Conservation (phyloP, 2,113 vertebrate genomes). For the Aspidoscelis tigris region DNA sequence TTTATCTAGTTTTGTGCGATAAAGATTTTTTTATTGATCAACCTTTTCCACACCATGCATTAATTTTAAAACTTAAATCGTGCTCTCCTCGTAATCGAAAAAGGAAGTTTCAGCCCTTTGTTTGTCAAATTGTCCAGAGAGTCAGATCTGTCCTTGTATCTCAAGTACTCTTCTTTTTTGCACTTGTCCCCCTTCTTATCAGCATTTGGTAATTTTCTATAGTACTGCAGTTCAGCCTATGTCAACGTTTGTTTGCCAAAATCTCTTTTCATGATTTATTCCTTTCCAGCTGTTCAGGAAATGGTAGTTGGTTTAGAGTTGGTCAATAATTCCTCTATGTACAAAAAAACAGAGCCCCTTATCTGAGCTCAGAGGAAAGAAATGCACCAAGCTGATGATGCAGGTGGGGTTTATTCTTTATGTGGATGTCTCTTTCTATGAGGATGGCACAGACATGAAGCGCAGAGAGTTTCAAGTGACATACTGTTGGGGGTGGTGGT, state of each 20-base stretch:
- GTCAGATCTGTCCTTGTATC: too few species aligned
- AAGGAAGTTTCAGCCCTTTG: not conserved
- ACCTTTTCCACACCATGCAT: too few species aligned
- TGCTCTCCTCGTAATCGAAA: not conserved
- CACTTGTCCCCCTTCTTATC: too few species aligned
- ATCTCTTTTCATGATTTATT: not conserved
- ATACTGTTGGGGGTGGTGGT: too few species aligned
- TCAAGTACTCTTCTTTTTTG: too few species aligned
- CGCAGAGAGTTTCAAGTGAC: too few species aligned
- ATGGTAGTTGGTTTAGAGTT: not conserved
- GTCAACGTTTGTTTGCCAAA: not conserved
- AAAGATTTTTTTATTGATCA: too few species aligned
- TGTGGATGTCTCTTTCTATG: not conserved
- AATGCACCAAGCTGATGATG: not conserved
- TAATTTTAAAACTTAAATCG: too few species aligned
- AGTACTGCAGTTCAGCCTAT: too few species aligned
- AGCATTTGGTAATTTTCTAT: too few species aligned
- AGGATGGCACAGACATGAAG: not conserved
- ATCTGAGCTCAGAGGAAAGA: not conserved
- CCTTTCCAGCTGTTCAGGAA: not conserved
- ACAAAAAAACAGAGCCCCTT: not conserved
- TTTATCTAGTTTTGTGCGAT: too few species aligned
- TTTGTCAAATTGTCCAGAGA: not conserved
- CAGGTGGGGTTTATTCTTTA: not conserved
- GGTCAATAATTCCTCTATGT: not conserved